phyloP scores from a whole-genome alignment of 2,797 vertebrate genomes.

The Hemitrygon akajei region DNA sequence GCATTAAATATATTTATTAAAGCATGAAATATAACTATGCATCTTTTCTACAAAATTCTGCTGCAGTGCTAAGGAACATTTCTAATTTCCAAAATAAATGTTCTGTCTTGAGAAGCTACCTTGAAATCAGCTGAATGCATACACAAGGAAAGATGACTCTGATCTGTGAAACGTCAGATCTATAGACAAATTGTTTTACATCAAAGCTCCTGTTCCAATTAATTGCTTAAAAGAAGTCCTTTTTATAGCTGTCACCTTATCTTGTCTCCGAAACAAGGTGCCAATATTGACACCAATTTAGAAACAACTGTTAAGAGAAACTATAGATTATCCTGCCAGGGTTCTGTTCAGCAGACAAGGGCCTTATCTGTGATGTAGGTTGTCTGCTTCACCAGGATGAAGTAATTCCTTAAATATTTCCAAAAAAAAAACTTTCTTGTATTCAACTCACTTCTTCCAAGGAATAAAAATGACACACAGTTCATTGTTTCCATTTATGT shows the following conservation, averaged over 20 bases:
- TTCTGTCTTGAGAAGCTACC: not conserved
- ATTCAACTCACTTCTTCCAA: not conserved
- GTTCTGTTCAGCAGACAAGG: conserved; percentile 12
- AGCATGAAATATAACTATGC: no score
- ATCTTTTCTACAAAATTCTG: not conserved
- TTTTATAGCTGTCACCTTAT: conserved; percentile 47
- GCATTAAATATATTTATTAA: no score
- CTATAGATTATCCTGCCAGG: not conserved
- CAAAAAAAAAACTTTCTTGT: no score
- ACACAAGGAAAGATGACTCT: not conserved
- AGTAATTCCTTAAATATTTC: not conserved
- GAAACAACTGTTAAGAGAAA: not conserved
- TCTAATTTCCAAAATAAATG: not conserved
- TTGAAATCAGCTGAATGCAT: not conserved
- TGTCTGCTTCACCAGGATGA: not conserved
- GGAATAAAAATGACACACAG: not conserved
- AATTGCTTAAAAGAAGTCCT: not conserved
- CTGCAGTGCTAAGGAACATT: not conserved
- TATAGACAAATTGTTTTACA: conserved; percentile 18
- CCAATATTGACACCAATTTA: conserved; percentile 47
- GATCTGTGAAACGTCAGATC: not conserved
- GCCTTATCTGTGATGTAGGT: not conserved
- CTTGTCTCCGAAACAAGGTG: conserved; percentile 44
- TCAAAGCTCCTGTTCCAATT: conserved; percentile 1
- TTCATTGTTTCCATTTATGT: not conserved